These are phyloP conservation scores for Pelecanoides urinatrix DNA, from an alignment of 2,113 vertebrate species.

Conservation along the genomic window DNA sequence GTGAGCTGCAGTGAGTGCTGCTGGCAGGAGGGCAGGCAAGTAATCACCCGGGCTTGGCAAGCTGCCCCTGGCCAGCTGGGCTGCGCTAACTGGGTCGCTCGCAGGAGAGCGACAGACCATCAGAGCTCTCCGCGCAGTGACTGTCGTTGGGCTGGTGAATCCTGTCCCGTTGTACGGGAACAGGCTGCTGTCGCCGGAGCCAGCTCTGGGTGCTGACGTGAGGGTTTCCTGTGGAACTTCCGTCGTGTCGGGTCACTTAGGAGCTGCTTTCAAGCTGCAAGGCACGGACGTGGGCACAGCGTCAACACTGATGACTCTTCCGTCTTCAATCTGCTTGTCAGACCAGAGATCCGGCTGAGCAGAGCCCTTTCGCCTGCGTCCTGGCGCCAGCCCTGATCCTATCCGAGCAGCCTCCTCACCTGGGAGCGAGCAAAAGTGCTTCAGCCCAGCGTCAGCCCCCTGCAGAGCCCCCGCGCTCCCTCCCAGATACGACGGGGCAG, in stretches of 20 bases:
- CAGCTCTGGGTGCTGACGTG: background rate
- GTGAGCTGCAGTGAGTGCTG: background rate
- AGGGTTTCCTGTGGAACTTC: background rate
- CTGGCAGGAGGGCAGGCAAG: background rate
- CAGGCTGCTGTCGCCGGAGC: background rate
- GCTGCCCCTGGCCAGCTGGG: background rate
- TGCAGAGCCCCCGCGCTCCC: background rate
- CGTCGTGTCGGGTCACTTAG: background rate
- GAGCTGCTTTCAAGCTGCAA: background rate
- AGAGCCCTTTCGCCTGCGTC: background rate
- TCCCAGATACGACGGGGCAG: too few relatives aligned
- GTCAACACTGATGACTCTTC: background rate
- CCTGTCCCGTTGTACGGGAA: background rate
- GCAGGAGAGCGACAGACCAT: background rate
- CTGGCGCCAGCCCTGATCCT: background rate
- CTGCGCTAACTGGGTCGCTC: background rate
- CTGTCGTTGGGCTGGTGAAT: background rate
- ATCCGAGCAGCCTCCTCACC: background rate
- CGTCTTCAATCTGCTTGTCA: background rate
- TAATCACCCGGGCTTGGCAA: background rate
- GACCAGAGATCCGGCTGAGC: background rate
- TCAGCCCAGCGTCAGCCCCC: background rate
- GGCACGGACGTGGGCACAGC: background rate
- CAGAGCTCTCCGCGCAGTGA: background rate
- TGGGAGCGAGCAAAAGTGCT: background rate